Percentiles rank a stretch among this genome's conserved stretches.
phyloP scores from a whole-genome alignment of 2,113 vertebrate species.

The Rhinichthys klamathensis region DNA sequence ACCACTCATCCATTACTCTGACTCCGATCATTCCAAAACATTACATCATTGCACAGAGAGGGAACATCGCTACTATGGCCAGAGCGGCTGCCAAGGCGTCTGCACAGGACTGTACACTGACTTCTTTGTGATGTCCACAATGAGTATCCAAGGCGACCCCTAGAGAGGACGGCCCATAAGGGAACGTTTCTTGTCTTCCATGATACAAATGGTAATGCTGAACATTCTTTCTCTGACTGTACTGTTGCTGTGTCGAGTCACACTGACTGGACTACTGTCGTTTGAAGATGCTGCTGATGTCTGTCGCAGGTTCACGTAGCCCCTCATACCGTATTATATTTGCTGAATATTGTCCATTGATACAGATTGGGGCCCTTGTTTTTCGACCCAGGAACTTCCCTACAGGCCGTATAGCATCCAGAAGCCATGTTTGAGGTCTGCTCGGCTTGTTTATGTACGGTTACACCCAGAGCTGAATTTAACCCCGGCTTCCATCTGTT shows the following conservation, averaged over 20 bases:
- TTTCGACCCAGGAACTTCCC: constrained; percentile 23
- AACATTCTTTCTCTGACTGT: constrained; percentile 17
- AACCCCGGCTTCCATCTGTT: constrained; percentile 59
- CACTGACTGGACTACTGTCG: not conserved
- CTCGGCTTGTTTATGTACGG: constrained; percentile 57
- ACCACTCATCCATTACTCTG: constrained; percentile 57
- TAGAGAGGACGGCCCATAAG: constrained; percentile 48
- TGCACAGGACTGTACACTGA: constrained; percentile 55
- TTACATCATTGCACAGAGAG: constrained; percentile 76
- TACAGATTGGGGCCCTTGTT: not conserved
- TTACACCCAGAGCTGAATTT: constrained; percentile 64
- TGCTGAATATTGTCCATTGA: not conserved
- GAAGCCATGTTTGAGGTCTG: constrained; percentile 57
- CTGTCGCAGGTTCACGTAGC: not conserved
- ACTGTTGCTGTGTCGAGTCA: not conserved
- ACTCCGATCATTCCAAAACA: constrained; percentile 71
- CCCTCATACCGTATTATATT: not conserved
- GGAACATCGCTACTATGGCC: constrained; percentile 69
- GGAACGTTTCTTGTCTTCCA: constrained; percentile 29
- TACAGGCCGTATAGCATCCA: constrained; percentile 46
- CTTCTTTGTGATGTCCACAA: constrained; percentile 60
- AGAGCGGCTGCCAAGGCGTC: constrained; percentile 60
- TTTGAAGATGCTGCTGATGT: constrained; percentile 23
- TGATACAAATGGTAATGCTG: constrained; percentile 34
- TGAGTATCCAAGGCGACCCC: constrained; percentile 56